Evolutionary conservation across 2,113 vertebrate species (phyloP).

Genomic region (Ranitomeya imitator): DNA sequence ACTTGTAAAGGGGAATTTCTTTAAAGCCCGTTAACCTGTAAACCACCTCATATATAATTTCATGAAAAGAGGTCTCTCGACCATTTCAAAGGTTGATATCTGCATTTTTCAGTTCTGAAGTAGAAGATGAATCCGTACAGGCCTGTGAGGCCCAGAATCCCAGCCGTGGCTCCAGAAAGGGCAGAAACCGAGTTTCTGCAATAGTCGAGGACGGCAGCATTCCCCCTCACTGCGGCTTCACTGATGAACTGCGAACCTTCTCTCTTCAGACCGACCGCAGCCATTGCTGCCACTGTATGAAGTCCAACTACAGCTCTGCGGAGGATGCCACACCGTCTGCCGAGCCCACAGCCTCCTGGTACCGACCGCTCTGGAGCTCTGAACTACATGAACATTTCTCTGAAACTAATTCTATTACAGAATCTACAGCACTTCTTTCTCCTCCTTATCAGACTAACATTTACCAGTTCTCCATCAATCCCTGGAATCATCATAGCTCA

Average conservation of each 20-base stretch:
- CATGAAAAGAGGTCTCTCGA: no score
- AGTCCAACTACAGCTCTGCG: background rate
- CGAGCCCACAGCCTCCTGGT: no score
- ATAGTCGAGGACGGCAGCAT: conserved; percentile 93
- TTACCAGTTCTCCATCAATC: background rate
- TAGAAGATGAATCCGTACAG: conserved; percentile 96
- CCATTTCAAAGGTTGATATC: no score
- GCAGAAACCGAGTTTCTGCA: conserved; percentile 96
- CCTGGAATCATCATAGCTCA: background rate
- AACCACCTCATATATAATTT: no score
- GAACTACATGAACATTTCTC: no score
- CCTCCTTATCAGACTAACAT: background rate
- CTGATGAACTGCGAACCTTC: conserved; percentile 98
- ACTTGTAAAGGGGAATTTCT: no score
- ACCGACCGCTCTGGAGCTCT: no score
- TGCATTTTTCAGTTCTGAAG: conserved; percentile 61
- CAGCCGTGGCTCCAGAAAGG: conserved; percentile 92
- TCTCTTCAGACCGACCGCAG: conserved; percentile 81
- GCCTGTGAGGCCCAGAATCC: conserved; percentile 91
- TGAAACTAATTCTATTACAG: background rate
- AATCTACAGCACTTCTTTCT: background rate
- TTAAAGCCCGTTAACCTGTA: no score
- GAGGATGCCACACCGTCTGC: no score
- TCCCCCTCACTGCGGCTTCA: conserved; percentile 89
- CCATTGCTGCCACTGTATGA: conserved; percentile 74